A percentile compares a stretch with the other conserved stretches of the same genome.
Evolutionary conservation across 2,888 invertebrate species (phyloP).

Genomic region (Mesorhabditis spiculigera): DNA sequence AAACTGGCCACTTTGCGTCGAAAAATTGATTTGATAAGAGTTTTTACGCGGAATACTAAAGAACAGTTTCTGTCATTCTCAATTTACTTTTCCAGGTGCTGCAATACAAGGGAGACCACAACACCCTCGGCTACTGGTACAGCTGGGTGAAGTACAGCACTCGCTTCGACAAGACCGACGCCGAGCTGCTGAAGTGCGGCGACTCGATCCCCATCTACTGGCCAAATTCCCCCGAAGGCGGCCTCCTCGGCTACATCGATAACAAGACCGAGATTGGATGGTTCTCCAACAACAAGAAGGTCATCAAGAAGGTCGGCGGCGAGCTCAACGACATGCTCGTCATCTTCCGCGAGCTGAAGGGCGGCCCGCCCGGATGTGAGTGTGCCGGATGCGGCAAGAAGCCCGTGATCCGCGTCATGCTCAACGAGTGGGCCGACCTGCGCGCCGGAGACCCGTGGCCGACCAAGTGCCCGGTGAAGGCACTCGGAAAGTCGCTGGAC

Average conservation of each 20-base stretch:
- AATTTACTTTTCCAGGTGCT: constrained; percentile 26
- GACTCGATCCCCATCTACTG: constrained; percentile 11
- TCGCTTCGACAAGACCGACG: constrained; percentile 12
- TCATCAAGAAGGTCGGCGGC: constrained; percentile 24
- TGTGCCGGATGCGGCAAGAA: constrained; percentile 17
- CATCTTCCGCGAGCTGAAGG: constrained; percentile 44
- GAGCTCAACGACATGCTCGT: constrained; percentile 46
- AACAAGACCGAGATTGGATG: too few relatives aligned
- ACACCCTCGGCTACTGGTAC: constrained; percentile 15
- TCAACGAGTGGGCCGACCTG: too few relatives aligned
- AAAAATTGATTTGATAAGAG: too few relatives aligned
- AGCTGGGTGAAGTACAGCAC: too few relatives aligned
- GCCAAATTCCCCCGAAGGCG: constrained; percentile 13
- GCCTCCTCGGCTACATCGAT: too few relatives aligned
- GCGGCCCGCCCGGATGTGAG: constrained; percentile 30
- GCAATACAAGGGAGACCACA: constrained; percentile 52
- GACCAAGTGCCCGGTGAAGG: constrained; percentile 27
- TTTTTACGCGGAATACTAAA: too few relatives aligned
- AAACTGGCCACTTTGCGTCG: too few relatives aligned
- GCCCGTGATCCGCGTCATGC: constrained; percentile 12
- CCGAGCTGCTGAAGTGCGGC: constrained; percentile 9
- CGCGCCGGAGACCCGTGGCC: constrained; percentile 42
- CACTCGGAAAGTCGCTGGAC: constrained; percentile 41
- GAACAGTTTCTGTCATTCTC: too few relatives aligned
- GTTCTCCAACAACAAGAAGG: constrained; percentile 9